Evolutionary conservation across 1,140 invertebrate genomes (phyloP), one percentile per base, ranked within the genome.

Genomic region (Zaprionus africanus): DNA sequence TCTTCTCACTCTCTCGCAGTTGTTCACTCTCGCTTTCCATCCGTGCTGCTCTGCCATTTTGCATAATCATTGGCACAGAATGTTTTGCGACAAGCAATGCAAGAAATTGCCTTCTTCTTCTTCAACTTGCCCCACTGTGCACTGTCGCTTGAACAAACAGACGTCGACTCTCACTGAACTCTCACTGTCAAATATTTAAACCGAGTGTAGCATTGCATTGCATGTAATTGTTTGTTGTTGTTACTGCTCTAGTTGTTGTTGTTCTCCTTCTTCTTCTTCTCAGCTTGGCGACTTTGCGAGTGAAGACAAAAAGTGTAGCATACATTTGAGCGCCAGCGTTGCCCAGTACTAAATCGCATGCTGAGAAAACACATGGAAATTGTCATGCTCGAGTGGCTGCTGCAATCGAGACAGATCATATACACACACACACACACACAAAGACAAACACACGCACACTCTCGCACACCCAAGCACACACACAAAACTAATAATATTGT

Each of bases 171-270:
- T 26, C 17, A 28, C 58, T 11, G 63, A 46, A 74, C 41, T 34
- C 22, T 26, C 31, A 7, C 46, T 81, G 66, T 81, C 84, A 88
- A 87, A 88, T 88, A 87, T 87, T 87, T 82, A 83, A 87, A 70
- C 70, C 62, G 36, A 41, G 36, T 17, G 34, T 56, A 80, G 51
- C 7, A 46, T 76, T 66, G 71, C 43, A 82, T 82, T 82, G 82
- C 61, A 63, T 41, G 38, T 81, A 82, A 86, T 87, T 82, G 79
- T 79, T 76, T 22, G 36, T 49, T 51, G 34, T 12, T 38, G 26
- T 22, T 38, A n/a, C 17, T 53, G 38, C 36, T 63, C 9, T 3
- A 15, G 12, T 5, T 38, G 36, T 13, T 15, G 31, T 49, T 46
- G 28, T 13, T 36, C 24, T 46, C 26, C 22, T 19, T 51, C 24